These are phyloP conservation scores for Dunckerocampus dactyliophorus DNA, from an alignment of 2,113 vertebrate genomes.

Conservation along the genomic window DNA sequence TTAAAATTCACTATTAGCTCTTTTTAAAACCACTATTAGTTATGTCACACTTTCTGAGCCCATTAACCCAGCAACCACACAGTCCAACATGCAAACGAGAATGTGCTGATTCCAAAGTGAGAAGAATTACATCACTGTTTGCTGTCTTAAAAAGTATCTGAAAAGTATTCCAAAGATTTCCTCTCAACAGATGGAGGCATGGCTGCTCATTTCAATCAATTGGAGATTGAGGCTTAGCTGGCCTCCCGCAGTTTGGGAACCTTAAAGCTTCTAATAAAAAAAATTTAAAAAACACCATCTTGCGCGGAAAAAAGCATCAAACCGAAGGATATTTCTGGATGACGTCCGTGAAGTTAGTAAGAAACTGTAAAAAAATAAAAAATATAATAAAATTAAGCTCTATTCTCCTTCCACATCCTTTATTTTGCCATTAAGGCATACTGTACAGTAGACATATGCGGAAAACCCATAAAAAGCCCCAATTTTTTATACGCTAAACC, in stretches of 20 bases:
- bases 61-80: no score
- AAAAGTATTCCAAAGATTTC: not conserved
- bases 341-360: not conserved
- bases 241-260: not conserved
- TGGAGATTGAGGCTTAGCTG: not conserved
- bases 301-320: not conserved
- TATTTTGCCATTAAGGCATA: no score
- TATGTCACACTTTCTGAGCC: no score
- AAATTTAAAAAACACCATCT: not conserved
- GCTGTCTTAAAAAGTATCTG: not conserved
- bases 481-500: no score
- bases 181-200: not conserved
- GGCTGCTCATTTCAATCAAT: slow-evolving; percentile 25
- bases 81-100: no score
- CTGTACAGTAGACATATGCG: no score
- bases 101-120: no score
- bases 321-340: not conserved
- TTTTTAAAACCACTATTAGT: no score
- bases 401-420: no score
- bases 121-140: not conserved
- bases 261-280: not conserved
- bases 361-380: not conserved
- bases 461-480: no score
- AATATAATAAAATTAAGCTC: no score
- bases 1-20: no score